Evolutionary conservation across 2,113 vertebrate species (phyloP), one percentile per base, ranked within the genome.

Genomic region (Lagopus leucura): DNA sequence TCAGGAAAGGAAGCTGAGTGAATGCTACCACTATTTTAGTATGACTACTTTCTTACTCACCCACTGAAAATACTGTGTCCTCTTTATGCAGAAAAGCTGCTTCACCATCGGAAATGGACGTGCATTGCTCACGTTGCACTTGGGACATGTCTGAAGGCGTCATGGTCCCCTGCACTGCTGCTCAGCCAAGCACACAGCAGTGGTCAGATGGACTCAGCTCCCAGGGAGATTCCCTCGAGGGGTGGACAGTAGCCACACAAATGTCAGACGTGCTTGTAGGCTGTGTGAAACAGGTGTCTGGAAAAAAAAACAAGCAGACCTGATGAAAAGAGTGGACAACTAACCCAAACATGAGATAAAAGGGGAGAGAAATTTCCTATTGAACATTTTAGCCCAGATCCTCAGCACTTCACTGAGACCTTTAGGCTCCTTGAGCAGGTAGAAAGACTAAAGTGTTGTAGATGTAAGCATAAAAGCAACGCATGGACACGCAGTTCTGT

Each of bases 71-170:
- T 34, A 71, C 34, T 16, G 12, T 3, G 13, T 52, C 22, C 19
- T 57, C 71, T 63, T 58, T 50, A n/a, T 32, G 32, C 36, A 86
- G 83, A 69, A 61, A 63, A 43, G 8, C 87, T 73, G 48, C 19
- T 30, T 45, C 36, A 50, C 21, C 1, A 0, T 71, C 67, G 60
- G 73, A 88, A 90, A 54, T 0, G 2, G 45, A 10, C 12, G 6
- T 50, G 30, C 0, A 0, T 42, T 34, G 36, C 45, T 87, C 8
- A 0, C 0, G 2, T 58, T 14, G 43, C 28, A 13, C 1, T 43
- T 19, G 8, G 12, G 27, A 27, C 40, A 65, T 19, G 19, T 28
- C 40, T 43, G 27, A 65, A 30, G 28, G 18, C 20, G 8, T 52
- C 15, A 12, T 10, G 7, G n/a, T 20, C 17, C 66, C 22, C 52